Evolutionary conservation across 2,797 vertebrate species (phyloP), one percentile per base, ranked within the genome.

Genomic region (Taenioides sp.): DNA sequence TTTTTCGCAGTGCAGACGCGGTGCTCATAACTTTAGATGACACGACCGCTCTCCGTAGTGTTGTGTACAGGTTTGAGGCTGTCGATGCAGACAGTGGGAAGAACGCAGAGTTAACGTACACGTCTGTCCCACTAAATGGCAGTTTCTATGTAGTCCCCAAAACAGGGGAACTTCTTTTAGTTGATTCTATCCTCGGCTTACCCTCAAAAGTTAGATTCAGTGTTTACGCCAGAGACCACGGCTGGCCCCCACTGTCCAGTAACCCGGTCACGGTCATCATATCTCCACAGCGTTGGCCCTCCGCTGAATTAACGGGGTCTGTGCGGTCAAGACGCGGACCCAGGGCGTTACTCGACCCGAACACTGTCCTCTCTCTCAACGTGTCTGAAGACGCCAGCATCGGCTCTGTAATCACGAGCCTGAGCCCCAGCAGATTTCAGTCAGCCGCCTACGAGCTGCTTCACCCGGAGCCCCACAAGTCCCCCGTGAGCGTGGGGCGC

Each of bases 111-210:
- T 75, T 96, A 75, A 94, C 95, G 14, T 96, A 95, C 82, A 83
- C 91, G 10, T 94, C 94, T 23, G 67, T 85, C 20, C 96, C 95
- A 67, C 84, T 72, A 76, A 95, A 95, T 78, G 90, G 92, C 66
- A 94, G 93, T 79, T 96, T 96, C 87, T 96, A 96, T 61, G 95
- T 96, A 54, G 95, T 96, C 65, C 96, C 95, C 25, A 96, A 96
- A 88, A 96, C 95, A 5, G 95, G 96, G 5, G 94, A 96, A 85
- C 93, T 96, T 70, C 65, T 96, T 71, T 90, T 96, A 65, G 94
- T 96, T 10, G 94, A 95, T 85, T 96, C 96, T 2, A 94, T 97
- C 55, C 90, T 96, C 27, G 92, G 94, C 71, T 80, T 93, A 16
- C 88, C 90, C 10, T 91, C 91, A 2, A 75, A 91, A 12, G 84